phyloP scores from a whole-genome alignment of 2,888 invertebrate species.

The Andrena camellia region DNA sequence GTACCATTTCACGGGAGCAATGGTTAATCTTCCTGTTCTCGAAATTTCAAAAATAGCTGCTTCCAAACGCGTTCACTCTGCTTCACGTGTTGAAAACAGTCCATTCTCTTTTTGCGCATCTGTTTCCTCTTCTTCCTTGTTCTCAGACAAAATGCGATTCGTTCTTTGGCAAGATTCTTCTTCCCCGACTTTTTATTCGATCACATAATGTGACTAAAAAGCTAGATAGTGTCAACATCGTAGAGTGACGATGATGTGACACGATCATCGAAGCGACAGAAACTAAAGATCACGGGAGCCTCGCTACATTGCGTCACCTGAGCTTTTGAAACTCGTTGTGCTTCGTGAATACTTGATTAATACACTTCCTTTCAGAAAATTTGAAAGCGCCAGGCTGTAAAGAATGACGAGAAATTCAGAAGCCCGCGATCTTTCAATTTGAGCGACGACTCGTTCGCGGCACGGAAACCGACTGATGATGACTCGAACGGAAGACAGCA shows the following conservation, averaged over 20 bases:
- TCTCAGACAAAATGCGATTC: neutral
- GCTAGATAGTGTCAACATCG: too few relatives aligned
- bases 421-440: neutral
- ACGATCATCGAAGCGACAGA: too few relatives aligned
- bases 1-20: too few relatives aligned
- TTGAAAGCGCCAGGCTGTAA: too few relatives aligned
- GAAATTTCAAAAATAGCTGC: neutral
- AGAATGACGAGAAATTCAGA: too few relatives aligned
- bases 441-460: neutral
- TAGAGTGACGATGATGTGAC: too few relatives aligned
- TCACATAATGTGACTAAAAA: neutral
- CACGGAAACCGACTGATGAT: slow-evolving; percentile 32
- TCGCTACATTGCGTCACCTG: too few relatives aligned
- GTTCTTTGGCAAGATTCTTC: neutral
- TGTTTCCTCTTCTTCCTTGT: too few relatives aligned
- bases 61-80: neutral
- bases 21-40: neutral
- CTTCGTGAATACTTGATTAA: too few relatives aligned
- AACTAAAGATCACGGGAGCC: too few relatives aligned
- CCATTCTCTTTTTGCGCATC: neutral
- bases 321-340: too few relatives aligned
- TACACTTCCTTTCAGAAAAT: too few relatives aligned
- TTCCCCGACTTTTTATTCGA: slow-evolving; percentile 6
- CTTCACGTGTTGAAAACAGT: neutral
- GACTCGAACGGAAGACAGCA: slow-evolving; percentile 23